Conservation (phyloP, 1,140 invertebrate genomes). For the Tachypleus tridentatus region DNA sequence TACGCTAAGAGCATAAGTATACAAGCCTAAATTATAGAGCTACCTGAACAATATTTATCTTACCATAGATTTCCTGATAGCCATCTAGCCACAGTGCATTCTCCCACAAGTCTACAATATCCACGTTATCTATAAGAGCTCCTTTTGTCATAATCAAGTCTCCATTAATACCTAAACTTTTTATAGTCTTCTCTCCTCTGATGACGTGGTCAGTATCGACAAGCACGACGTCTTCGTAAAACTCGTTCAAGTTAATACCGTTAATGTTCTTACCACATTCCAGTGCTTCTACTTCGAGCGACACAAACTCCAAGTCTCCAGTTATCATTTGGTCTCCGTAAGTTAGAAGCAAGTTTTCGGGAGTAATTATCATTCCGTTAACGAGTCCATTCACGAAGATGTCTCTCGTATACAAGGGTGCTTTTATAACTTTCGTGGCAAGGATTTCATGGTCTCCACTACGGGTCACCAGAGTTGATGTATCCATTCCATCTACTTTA, state of each 20-base stretch:
- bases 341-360: conserved; percentile 12
- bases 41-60: background rate
- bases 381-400: conserved; percentile 8
- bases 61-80: conserved; percentile 15
- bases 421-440: conserved; percentile 8
- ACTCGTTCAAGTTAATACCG: conserved; percentile 12
- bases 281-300: conserved; percentile 3
- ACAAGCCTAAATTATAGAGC: too few species aligned
- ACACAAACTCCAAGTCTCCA: conserved; percentile 9
- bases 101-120: conserved; percentile 18
- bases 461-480: conserved; percentile 13
- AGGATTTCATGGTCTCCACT: conserved; percentile 14
- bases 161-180: conserved; percentile 3
- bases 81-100: conserved; percentile 15
- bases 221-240: conserved; percentile 11
- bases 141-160: conserved; percentile 4
- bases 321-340: conserved; percentile 15
- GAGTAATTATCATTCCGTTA: conserved; percentile 11
- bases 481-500: conserved; percentile 12
- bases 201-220: conserved; percentile 9
- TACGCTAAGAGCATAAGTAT: too few species aligned
- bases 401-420: conserved; percentile 1
- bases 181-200: conserved; percentile 12
- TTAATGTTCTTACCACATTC: conserved; percentile 6
- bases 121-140: conserved; percentile 9